A percentile compares a stretch with the other conserved stretches of the same genome.
Conservation (phyloP, 2,797 vertebrate genomes). For the Diceros bicornis region DNA sequence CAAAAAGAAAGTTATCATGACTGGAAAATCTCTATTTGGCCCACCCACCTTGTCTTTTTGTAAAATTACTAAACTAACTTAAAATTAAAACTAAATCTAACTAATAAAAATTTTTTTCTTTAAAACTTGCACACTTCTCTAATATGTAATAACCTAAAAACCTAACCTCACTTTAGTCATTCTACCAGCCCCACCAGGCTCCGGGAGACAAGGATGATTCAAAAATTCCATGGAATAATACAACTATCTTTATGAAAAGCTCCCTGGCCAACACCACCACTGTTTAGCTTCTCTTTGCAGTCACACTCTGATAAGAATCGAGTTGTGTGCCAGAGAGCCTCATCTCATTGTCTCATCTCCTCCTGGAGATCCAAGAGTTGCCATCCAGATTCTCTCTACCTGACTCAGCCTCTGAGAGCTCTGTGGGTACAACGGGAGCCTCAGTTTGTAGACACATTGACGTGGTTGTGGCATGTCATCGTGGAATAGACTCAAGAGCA, state of each 20-base stretch:
- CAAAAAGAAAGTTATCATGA: not conserved
- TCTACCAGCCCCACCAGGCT: not conserved
- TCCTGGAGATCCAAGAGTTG: not conserved
- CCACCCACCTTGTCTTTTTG: not conserved
- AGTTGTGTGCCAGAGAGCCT: not conserved
- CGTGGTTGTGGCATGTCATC: not conserved
- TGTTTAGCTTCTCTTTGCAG: not conserved
- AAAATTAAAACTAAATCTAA: not conserved
- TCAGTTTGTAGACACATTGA: not conserved
- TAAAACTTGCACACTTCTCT: constrained; percentile 25
- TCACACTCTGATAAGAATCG: not conserved
- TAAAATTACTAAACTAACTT: not conserved
- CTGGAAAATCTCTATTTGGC: not conserved
- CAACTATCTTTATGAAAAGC: not conserved
- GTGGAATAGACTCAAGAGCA: not conserved
- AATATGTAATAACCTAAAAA: not conserved
- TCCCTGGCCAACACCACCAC: not conserved
- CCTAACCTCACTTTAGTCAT: not conserved
- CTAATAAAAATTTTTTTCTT: not conserved
- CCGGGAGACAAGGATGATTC: not conserved
- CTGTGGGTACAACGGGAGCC: not conserved
- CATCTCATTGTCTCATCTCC: not conserved
- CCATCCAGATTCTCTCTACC: not conserved
- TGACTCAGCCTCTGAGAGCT: not conserved
- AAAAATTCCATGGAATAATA: not conserved